phyloP scores from a whole-genome alignment of 2,113 vertebrate species.

The Suncus etruscus region DNA sequence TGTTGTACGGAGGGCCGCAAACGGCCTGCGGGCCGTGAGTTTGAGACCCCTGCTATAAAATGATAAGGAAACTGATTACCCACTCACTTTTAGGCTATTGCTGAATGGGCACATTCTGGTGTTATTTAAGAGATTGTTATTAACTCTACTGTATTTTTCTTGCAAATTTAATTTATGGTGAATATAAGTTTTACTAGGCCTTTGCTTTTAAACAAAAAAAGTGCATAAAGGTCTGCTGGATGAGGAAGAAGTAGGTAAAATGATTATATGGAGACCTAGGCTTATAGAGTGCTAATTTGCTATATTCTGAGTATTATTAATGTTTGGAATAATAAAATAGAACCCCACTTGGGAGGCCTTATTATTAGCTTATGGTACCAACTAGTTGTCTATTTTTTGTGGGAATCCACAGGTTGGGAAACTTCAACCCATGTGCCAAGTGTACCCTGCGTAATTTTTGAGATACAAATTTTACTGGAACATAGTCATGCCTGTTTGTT shows the following conservation, averaged over 20 bases:
- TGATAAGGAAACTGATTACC: background rate
- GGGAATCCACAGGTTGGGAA: background rate
- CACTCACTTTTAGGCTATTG: background rate
- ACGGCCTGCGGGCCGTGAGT: too few species aligned
- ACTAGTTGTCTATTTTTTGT: background rate
- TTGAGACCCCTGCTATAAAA: too few species aligned
- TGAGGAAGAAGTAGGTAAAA: constrained; percentile 45
- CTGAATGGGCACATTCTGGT: background rate
- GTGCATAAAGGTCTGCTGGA: background rate
- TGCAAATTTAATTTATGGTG: constrained; percentile 31
- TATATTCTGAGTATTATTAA: constrained; percentile 36
- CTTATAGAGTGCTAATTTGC: constrained; percentile 6
- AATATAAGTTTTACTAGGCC: constrained; percentile 47
- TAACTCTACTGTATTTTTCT: constrained; percentile 17
- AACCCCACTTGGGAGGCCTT: background rate
- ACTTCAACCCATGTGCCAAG: background rate
- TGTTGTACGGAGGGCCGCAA: too few species aligned
- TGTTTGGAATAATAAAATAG: constrained; percentile 40
- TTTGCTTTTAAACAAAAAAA: constrained; percentile 56
- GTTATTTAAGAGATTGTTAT: background rate
- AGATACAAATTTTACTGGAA: constrained; percentile 33
- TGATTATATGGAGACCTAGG: constrained; percentile 8
- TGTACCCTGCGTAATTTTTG: background rate
- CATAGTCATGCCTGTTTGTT: background rate
- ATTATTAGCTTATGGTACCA: constrained; percentile 18